Conservation (phyloP, 2,797 vertebrate species). For the Ptychadena robeensis region DNA sequence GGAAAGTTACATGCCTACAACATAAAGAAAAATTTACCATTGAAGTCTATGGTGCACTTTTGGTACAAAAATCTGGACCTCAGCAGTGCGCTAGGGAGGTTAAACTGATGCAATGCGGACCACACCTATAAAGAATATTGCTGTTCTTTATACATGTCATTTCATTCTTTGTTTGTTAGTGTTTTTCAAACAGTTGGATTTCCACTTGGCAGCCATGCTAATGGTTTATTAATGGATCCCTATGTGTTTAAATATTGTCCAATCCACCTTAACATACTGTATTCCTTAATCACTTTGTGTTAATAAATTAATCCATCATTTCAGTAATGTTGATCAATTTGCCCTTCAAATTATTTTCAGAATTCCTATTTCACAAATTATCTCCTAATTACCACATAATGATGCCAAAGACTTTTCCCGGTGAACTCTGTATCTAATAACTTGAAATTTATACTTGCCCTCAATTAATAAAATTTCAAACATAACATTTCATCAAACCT, state of each 20-base stretch:
- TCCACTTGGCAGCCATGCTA: no score
- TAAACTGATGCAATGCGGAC: no score
- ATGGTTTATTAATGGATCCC: no score
- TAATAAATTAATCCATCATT: neutral
- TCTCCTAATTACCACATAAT: constrained; percentile 2
- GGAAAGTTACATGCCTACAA: no score
- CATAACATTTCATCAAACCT: constrained; percentile 1
- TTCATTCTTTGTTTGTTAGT: no score
- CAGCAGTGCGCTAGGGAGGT: no score
- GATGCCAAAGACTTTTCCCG: neutral
- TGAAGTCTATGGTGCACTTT: no score
- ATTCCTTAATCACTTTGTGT: neutral
- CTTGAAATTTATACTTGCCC: neutral
- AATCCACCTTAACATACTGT: neutral
- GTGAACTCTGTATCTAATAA: neutral
- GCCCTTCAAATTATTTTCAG: neutral
- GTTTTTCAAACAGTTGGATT: no score
- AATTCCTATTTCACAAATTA: neutral
- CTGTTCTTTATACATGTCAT: no score
- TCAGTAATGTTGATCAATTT: neutral
- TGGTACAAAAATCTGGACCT: no score
- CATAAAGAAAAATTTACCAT: no score
- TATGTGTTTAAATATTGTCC: neutral
- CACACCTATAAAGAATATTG: no score
- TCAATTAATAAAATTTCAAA: neutral